A percentile compares a stretch with the other conserved stretches of the same genome.
phyloP scores from a whole-genome alignment of 2,113 vertebrate species.

The Puma concolor region DNA sequence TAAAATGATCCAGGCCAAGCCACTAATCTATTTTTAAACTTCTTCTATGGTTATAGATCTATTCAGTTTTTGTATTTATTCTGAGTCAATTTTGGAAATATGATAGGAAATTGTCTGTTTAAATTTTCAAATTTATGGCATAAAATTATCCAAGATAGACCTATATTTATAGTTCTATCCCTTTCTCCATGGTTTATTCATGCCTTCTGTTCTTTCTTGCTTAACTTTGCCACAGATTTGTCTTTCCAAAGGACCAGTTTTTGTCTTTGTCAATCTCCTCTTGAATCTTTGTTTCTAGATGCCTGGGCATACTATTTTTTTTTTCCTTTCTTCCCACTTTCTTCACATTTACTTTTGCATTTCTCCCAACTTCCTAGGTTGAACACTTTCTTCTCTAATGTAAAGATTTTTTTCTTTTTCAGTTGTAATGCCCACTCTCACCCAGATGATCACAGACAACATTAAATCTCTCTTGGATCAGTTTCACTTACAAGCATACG shows the following conservation, averaged over 20 bases:
- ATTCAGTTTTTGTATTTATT: neutral
- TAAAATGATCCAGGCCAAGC: neutral
- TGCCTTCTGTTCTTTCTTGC: neutral
- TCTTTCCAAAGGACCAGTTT: neutral
- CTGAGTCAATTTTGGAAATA: neutral
- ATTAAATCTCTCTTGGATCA: neutral
- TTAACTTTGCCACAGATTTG: slow-evolving; percentile 18
- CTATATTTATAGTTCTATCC: neutral
- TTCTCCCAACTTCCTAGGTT: neutral
- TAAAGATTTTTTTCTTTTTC: neutral
- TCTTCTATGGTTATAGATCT: neutral
- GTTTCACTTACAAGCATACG: neutral
- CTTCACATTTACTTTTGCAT: neutral
- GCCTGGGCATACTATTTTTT: neutral
- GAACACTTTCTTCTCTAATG: neutral
- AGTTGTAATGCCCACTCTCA: neutral
- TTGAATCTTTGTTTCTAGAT: neutral
- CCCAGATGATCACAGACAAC: neutral
- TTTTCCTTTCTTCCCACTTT: neutral
- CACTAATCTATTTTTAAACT: neutral
- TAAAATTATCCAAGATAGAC: neutral
- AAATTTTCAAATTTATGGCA: neutral
- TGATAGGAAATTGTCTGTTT: neutral
- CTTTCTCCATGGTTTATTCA: neutral
- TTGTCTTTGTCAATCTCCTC: neutral